These are phyloP conservation scores for Aleiodes leptofemur DNA, from an alignment of 2,888 invertebrate genomes.

Conservation along the genomic window DNA sequence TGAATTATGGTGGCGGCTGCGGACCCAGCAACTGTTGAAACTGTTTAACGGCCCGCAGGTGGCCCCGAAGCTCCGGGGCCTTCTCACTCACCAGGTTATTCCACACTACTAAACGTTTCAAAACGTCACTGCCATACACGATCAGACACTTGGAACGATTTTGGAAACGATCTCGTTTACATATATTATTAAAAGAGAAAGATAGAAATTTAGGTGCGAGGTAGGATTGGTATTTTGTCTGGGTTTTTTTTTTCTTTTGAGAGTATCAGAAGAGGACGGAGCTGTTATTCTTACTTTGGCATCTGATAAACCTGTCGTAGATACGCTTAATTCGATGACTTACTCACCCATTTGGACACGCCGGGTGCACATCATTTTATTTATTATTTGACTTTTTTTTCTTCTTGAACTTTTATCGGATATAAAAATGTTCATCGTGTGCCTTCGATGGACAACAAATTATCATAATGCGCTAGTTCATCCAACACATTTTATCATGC, in stretches of 20 bases:
- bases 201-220: conserved; percentile 40
- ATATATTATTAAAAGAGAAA: conserved; percentile 35
- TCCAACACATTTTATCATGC: conserved; percentile 27
- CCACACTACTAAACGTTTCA: conserved; percentile 33
- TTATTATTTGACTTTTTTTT: conserved; percentile 19
- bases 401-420: background rate
- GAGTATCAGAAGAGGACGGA: conserved; percentile 48
- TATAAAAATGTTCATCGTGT: background rate
- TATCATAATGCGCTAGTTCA: conserved; percentile 42
- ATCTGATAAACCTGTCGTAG: conserved; percentile 70
- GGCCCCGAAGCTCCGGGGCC: conserved; percentile 55
- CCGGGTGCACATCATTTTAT: conserved; percentile 21
- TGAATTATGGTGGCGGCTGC: conserved; percentile 70
- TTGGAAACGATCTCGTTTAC: conserved; percentile 54
- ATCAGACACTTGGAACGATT: conserved; percentile 30
- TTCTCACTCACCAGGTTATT: conserved; percentile 29
- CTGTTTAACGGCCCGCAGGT: conserved; percentile 69
- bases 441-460: conserved; percentile 35
- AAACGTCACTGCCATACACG: conserved; percentile 32
- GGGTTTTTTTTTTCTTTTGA: too few relatives aligned
- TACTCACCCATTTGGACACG: conserved; percentile 56
- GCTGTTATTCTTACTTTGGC: conserved; percentile 55
- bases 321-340: conserved; percentile 67
- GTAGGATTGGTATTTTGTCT: background rate
- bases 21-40: conserved; percentile 65